phyloP scores from a whole-genome alignment of 1,140 invertebrate genomes.

The Conus betulinus region DNA sequence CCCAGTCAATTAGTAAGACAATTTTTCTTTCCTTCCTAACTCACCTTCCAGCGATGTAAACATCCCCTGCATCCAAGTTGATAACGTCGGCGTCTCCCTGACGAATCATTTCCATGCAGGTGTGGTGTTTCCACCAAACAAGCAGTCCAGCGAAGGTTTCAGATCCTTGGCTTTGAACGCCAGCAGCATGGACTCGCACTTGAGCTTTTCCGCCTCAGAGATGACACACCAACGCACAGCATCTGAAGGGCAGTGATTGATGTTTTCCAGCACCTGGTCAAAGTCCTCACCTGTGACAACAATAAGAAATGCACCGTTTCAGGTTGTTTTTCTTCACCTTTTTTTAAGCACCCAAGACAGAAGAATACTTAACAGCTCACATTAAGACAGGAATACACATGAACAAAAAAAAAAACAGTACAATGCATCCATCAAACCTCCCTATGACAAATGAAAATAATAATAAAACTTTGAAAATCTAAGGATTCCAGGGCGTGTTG shows the following conservation, averaged over 20 bases:
- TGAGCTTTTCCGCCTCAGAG: slow-evolving; percentile 91
- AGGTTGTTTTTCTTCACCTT: no score
- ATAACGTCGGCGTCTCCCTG: slow-evolving; percentile 81
- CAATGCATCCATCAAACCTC: no score
- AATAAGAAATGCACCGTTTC: slow-evolving; percentile 1
- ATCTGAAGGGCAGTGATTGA: slow-evolving; percentile 69
- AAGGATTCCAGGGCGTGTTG: no score
- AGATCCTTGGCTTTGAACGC: slow-evolving; percentile 88
- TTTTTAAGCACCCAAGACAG: no score
- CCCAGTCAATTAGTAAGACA: not conserved
- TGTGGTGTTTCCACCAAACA: slow-evolving; percentile 89
- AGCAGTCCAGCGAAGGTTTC: slow-evolving; percentile 88
- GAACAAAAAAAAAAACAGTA: no score
- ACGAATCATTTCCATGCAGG: slow-evolving; percentile 89
- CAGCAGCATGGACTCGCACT: slow-evolving; percentile 96
- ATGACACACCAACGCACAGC: slow-evolving; percentile 84
- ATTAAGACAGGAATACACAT: no score
- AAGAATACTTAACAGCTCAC: not conserved
- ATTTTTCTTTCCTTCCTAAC: slow-evolving; percentile 1
- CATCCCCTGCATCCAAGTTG: slow-evolving; percentile 74
- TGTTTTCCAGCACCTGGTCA: slow-evolving; percentile 53
- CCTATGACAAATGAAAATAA: no score
- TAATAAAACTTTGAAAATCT: no score
- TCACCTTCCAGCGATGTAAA: slow-evolving; percentile 73
- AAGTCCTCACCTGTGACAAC: slow-evolving; percentile 63